Evolutionary conservation across 2,113 vertebrate species (phyloP).

Genomic region (Mesitornis unicolor): DNA sequence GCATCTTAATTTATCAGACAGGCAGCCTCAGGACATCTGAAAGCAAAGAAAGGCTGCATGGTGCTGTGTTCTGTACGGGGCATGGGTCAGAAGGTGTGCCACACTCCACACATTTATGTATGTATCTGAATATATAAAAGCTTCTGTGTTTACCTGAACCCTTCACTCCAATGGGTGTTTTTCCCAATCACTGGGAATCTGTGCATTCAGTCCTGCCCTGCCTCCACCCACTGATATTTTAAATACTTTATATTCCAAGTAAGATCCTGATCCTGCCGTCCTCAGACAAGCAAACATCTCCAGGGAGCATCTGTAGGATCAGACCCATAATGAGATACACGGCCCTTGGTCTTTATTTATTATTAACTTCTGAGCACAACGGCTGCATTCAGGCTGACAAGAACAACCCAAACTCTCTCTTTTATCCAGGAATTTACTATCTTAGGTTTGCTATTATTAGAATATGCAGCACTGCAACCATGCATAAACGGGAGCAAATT

Average conservation of each 20-base stretch:
- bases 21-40: not conserved
- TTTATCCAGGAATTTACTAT: not conserved
- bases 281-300: not conserved
- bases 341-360: not conserved
- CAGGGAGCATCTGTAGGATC: not conserved
- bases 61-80: too few relatives aligned
- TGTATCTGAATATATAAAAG: rapidly evolving
- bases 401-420: not conserved
- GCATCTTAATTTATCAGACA: not conserved
- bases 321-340: not conserved
- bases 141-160: not conserved
- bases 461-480: not conserved
- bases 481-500: not conserved
- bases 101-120: rapidly evolving
- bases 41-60: too few relatives aligned
- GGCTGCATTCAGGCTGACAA: not conserved
- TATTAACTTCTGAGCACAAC: not conserved
- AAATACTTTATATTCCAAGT: not conserved
- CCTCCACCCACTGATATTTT: not conserved
- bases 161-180: not conserved
- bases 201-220: not conserved
- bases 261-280: not conserved
- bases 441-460: not conserved
- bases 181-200: not conserved
- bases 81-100: too few relatives aligned